These are phyloP conservation scores for Phacellophora camtschatica DNA, from an alignment of 30 jellyfish, hydroid and myxozoan genomes.

Conservation along the genomic window DNA sequence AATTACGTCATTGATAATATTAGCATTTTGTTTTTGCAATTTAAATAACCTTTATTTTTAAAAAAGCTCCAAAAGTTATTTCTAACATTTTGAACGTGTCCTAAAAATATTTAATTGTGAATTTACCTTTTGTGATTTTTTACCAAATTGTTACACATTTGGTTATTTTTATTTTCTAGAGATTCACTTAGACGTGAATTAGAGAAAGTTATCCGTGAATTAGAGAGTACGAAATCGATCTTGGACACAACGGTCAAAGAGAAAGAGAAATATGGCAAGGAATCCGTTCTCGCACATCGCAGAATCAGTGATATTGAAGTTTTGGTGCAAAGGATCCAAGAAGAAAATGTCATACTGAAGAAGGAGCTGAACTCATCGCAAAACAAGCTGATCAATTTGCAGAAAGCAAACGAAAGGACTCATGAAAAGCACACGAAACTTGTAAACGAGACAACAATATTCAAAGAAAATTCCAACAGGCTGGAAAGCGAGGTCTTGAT, in stretches of 20 bases:
- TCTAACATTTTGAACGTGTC: too few species aligned
- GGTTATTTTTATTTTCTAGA: neutral
- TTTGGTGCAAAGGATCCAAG: conserved; percentile 79
- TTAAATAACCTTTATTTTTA: too few species aligned
- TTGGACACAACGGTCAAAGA: conserved; percentile 80
- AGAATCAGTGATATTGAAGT: conserved; percentile 81
- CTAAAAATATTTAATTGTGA: too few species aligned
- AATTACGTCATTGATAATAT: too few species aligned
- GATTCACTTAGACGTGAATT: conserved; percentile 82
- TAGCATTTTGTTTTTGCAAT: too few species aligned
- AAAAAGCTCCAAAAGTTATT: too few species aligned
- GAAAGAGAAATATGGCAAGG: conserved; percentile 85
- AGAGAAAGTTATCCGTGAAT: conserved; percentile 73
- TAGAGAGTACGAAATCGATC: conserved; percentile 67
- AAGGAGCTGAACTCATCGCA: conserved; percentile 69
- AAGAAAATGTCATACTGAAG: conserved; percentile 65
- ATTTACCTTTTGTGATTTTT: too few species aligned
- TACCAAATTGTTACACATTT: neutral
- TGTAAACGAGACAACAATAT: conserved; percentile 71
- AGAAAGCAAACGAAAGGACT: conserved; percentile 72
- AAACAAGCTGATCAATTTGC: conserved; percentile 68
- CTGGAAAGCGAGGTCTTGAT: conserved; percentile 83
- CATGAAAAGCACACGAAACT: conserved; percentile 66
- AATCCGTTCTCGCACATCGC: conserved; percentile 61
- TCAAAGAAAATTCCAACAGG: conserved; percentile 49